Evolutionary conservation across 2,888 invertebrate genomes (phyloP), one percentile per base, ranked within the genome.

Genomic region (Gastracanthus pulcherrimus): DNA sequence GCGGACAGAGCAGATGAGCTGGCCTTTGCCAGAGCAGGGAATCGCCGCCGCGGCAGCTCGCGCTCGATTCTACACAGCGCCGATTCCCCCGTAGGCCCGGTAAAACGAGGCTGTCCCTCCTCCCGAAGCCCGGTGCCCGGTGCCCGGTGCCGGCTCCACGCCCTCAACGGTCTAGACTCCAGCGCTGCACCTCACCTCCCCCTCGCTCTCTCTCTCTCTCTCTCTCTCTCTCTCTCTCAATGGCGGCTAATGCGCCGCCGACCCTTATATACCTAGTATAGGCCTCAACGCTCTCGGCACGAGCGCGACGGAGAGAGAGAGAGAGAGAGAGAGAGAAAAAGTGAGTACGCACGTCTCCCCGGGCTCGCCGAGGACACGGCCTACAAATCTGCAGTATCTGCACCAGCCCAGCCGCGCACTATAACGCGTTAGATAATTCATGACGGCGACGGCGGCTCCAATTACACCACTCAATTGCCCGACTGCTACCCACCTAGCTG

Each of bases 131-230:
- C n/a, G n/a, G n/a, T n/a, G n/a, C n/a, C n/a, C n/a, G n/a, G n/a
- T n/a, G n/a, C n/a, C n/a, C n/a, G 16, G 34, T 62, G 34, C 62
- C 62, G 62, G 62, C 60, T 76, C 76, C 69, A 76, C 76, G 70
- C 70, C 77, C 77, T 76, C 76, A 58, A 76, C 76, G 70, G 64
- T 70, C 77, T 51, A 70, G 64, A 62, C 6, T 9, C 51, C 45
- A 41, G 48, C 62, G 26, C 51, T 23, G 41, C 31, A 69, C 31
- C 13, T 4, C 67, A 29, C 29, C 55, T 76, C 41, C 38, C n/a
- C 58, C 36, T 38, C 9, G 34, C 66, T 19, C 26, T 48, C 29
- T 29, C 60, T 45, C 13, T 60, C n/a, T 26, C 31, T 55, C n/a
- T 55, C 41, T 3, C 19, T 11, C 41, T 16, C 41, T 3, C 26